Base-by-base conservation (phyloP, 2,797 vertebrate genomes). In the Leptodactylus fallax region DNA sequence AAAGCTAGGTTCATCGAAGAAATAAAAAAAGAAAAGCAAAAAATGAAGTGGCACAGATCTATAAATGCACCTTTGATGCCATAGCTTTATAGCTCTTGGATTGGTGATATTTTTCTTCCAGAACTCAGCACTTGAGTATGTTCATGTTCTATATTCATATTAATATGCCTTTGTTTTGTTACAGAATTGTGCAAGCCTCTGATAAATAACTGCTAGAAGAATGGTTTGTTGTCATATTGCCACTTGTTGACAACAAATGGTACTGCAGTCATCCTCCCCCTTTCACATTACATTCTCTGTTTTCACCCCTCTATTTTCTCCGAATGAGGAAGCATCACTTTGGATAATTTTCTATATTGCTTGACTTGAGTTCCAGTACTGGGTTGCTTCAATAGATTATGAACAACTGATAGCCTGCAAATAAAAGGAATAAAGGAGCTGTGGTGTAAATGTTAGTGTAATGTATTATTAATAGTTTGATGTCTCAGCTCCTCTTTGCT, bases 401-500 rank as follows among this genome's bases (percentile, higher is more conserved):
- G 23, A 55, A 36, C 78, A 36, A 7, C 6, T 61, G 19, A 80
- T 36, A 85, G 25, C 36, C 67, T 77, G 58, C 56, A 36, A 55
- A 65, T 53, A 21, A 63, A 63, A 77, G 77, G 51, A 76, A 87
- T 77, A 19, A 55, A 47, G 76, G 12, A 69, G 13, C n/a, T 63
- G 81, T 49, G 65, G 25, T 71, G 60, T 69, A 36, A 69, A 79
- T 69, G 25, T 67, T 87, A 14, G 21, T 69, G 63, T 83, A 79
- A 87, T 87, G 25, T 79, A 79, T 69, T 82, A 61, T 82, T 67
- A 78, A 79, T 84, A 72, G 63, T 85, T 85, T 85, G 65, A 80
- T 85, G 63, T 80, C 58, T 85, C 77, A 81, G 65, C 77, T 76
- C 87, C 80, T 80, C 56, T 88, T 80, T 69, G 56, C 56, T 71